Conservation (phyloP, 2,888 invertebrate species). For the Hartigia nigra region DNA sequence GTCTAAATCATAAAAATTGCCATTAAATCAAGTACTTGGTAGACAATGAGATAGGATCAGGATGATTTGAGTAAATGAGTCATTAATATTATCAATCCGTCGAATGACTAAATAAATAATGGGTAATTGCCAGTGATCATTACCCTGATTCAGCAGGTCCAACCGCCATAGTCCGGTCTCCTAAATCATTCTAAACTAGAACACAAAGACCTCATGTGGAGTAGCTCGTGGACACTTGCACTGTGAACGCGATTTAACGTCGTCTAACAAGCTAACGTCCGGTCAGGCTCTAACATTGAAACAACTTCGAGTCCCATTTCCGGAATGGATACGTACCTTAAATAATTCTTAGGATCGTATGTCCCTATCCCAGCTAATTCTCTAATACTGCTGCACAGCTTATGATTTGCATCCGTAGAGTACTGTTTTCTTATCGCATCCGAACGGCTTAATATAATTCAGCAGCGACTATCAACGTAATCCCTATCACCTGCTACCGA, state of each 20-base stretch:
- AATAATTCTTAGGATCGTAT: not conserved
- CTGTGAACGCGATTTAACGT: not conserved
- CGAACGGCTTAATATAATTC: not conserved
- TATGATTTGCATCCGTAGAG: not conserved
- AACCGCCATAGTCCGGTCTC: constrained; percentile 19
- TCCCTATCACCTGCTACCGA: not conserved
- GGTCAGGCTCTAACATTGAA: not conserved
- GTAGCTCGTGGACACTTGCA: constrained; percentile 22
- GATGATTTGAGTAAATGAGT: not conserved
- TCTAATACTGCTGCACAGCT: not conserved
- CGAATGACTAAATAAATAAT: constrained; percentile 29
- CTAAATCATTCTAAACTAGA: constrained; percentile 47
- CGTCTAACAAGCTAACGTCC: not conserved
- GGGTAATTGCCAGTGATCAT: constrained; percentile 27
- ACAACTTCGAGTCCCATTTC: not conserved
- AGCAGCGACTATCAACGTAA: not conserved
- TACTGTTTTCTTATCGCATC: not conserved
- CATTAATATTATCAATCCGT: not conserved
- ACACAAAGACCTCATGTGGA: constrained; percentile 48
- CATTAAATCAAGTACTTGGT: not conserved
- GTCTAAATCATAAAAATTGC: not conserved
- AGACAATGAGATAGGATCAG: not conserved
- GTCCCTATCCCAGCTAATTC: not conserved
- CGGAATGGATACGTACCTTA: not conserved
- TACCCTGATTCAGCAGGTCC: constrained; percentile 22